These are phyloP conservation scores for Staurois parvus DNA, from an alignment of 2,797 vertebrate genomes.

Conservation along the genomic window DNA sequence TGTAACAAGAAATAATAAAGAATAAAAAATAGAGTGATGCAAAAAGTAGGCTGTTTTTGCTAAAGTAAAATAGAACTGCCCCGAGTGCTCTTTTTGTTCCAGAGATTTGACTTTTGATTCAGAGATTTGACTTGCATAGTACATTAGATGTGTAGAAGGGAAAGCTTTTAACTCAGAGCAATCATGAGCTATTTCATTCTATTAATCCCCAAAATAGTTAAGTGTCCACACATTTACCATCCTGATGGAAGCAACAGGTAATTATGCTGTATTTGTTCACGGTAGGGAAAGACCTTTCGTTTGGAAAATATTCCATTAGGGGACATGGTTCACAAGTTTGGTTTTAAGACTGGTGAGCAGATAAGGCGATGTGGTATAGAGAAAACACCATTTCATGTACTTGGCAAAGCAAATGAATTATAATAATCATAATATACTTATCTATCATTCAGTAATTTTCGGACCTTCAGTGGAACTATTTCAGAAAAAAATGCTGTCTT, in stretches of 20 bases:
- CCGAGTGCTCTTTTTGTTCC: background rate
- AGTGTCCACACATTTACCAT: constrained; percentile 46
- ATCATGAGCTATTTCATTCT: constrained; percentile 48
- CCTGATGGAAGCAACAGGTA: constrained; percentile 21
- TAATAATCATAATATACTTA: constrained; percentile 28
- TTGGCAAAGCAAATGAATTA: constrained; percentile 18
- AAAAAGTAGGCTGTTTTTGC: background rate
- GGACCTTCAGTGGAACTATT: background rate
- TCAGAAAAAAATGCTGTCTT: background rate
- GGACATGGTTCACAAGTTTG: constrained; percentile 11
- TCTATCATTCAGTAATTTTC: constrained; percentile 9
- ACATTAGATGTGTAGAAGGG: background rate
- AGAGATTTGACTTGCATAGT: background rate
- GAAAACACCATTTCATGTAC: background rate
- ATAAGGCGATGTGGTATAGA: background rate
- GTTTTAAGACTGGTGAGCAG: constrained; percentile 5
- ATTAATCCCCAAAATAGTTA: constrained; percentile 50
- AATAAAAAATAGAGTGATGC: too few relatives aligned
- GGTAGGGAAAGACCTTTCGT: constrained; percentile 19
- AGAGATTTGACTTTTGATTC: background rate
- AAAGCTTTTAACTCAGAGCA: constrained; percentile 31
- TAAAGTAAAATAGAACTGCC: background rate
- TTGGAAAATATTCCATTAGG: constrained; percentile 49
- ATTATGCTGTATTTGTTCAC: constrained; percentile 43
- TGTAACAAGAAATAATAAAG: too few relatives aligned